Percentiles rank a stretch among this genome's conserved stretches.
Evolutionary conservation across 2,797 vertebrate genomes (phyloP).

Genomic region (Sylvia borin): DNA sequence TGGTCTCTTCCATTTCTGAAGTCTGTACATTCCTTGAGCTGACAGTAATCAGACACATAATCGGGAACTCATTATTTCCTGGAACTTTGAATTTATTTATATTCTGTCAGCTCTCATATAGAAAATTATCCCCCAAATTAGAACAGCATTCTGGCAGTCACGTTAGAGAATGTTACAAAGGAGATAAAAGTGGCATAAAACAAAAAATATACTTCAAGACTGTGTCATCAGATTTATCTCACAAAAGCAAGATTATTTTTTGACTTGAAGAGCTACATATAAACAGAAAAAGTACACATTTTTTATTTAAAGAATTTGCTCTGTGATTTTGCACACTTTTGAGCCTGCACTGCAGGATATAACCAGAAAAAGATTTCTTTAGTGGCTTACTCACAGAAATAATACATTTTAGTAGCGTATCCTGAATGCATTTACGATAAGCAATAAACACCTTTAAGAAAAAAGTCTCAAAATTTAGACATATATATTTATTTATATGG

Average conservation of each 20-base stretch:
- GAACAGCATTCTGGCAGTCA: slow-evolving; percentile 50
- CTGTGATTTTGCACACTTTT: slow-evolving; percentile 12
- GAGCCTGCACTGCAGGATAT: neutral
- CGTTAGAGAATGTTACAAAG: slow-evolving; percentile 23
- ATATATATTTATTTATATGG: neutral
- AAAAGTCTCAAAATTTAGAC: neutral
- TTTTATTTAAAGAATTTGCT: slow-evolving; percentile 16
- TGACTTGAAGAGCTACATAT: neutral
- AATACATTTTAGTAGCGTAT: neutral
- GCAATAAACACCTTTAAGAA: neutral
- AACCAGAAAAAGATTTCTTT: neutral
- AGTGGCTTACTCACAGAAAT: neutral
- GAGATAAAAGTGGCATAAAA: slow-evolving; percentile 44
- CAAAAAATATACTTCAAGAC: slow-evolving; percentile 27
- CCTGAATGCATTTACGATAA: neutral
- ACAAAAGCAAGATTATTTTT: neutral
- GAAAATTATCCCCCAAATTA: slow-evolving; percentile 55
- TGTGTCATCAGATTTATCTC: slow-evolving; percentile 32
- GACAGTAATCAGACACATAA: slow-evolving; percentile 47
- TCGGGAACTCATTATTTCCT: slow-evolving; percentile 58
- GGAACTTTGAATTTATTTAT: slow-evolving; percentile 60
- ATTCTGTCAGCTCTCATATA: slow-evolving; percentile 53
- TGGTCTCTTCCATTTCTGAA: slow-evolving; percentile 17
- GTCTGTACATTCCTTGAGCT: neutral
- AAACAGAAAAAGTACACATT: slow-evolving; percentile 11